Percentiles rank a stretch among this genome's conserved stretches.
Evolutionary conservation across 2,797 vertebrate genomes (phyloP).

Genomic region (Jordanella pulchra): DNA sequence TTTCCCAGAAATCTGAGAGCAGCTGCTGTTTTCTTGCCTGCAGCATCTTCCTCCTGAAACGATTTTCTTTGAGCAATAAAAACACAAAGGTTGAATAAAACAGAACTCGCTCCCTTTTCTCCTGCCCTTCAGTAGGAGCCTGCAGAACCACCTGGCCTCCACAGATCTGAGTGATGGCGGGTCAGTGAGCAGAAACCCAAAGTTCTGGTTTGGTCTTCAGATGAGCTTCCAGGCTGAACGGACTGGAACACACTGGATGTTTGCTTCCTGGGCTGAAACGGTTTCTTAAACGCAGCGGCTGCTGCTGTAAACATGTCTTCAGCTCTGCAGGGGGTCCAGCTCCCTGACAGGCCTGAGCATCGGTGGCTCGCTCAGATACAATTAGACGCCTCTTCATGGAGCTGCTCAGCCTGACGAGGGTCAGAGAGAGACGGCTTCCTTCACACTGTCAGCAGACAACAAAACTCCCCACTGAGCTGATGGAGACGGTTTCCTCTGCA

Average conservation of each 20-base stretch:
- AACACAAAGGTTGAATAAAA: background rate
- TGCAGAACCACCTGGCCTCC: constrained; percentile 46
- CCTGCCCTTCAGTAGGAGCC: constrained; percentile 6
- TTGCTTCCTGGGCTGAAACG: constrained; percentile 14
- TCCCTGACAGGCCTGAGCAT: constrained; percentile 24
- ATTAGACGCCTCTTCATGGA: too few species aligned
- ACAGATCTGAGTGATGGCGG: constrained; percentile 51
- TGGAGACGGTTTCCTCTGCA: too few species aligned
- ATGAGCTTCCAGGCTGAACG: constrained; percentile 26
- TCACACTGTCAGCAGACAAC: too few species aligned
- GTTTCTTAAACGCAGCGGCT: constrained; percentile 2
- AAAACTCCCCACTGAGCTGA: too few species aligned
- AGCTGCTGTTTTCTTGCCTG: background rate
- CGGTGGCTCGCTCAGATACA: background rate
- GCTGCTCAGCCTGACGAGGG: too few species aligned
- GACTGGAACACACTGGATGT: constrained; percentile 2
- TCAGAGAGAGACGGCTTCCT: too few species aligned
- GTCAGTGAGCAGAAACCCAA: constrained; percentile 42
- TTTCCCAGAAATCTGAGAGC: background rate
- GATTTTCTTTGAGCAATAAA: too few species aligned
- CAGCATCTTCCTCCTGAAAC: too few species aligned
- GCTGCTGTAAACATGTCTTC: constrained; percentile 28
- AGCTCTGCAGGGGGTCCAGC: constrained; percentile 1
- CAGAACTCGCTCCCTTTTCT: background rate
- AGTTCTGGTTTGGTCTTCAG: constrained; percentile 47